A percentile compares a stretch with the other conserved stretches of the same genome.
These are phyloP conservation scores for Sorex fumeus DNA, from an alignment of 2,113 vertebrate genomes.

Conservation along the genomic window DNA sequence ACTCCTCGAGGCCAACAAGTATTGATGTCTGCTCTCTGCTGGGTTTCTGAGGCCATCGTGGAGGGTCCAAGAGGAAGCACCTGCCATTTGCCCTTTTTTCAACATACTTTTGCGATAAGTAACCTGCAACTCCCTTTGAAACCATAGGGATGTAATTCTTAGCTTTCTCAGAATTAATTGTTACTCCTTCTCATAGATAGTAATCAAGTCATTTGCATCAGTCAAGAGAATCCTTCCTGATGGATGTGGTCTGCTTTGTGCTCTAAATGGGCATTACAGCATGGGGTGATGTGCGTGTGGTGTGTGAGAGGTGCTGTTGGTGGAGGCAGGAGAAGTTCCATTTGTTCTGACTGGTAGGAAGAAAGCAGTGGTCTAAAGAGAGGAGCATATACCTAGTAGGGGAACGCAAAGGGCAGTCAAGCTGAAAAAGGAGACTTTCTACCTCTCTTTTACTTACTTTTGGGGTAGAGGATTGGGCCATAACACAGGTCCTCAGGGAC, in stretches of 20 bases:
- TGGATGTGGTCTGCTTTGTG: background rate
- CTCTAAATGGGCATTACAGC: background rate
- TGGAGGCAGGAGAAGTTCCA: no score
- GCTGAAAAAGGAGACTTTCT: no score
- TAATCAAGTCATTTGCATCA: background rate
- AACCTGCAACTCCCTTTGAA: background rate
- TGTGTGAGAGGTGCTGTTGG: background rate
- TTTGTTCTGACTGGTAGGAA: background rate
- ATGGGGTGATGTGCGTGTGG: background rate
- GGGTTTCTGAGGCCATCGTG: background rate
- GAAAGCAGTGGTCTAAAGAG: background rate
- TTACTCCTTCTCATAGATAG: background rate
- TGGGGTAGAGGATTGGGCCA: no score
- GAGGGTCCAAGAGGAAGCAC: background rate
- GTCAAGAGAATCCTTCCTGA: background rate
- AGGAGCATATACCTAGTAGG: background rate
- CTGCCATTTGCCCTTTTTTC: no score
- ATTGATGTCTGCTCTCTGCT: background rate
- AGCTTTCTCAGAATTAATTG: background rate
- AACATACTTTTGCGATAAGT: background rate
- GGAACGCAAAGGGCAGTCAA: background rate
- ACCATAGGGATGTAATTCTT: background rate
- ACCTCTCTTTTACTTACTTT: no score
- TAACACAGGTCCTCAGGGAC: no score
- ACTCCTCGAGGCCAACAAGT: background rate